Percentiles rank a stretch among this genome's conserved stretches.
Conservation (phyloP, 2,888 invertebrate genomes). For the Anarsia innoxiella region DNA sequence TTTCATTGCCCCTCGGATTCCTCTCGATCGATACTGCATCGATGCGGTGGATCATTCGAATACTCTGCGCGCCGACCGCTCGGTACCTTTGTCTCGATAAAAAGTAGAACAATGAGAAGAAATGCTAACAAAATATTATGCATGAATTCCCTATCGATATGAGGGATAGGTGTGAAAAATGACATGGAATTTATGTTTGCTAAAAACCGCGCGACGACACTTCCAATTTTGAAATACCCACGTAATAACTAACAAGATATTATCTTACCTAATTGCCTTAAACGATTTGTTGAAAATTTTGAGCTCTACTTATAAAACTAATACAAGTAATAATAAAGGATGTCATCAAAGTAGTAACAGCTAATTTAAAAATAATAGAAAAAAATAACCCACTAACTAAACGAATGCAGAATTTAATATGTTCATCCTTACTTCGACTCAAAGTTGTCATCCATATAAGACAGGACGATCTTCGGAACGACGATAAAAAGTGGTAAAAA, state of each 20-base stretch:
- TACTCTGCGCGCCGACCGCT: conserved; percentile 39
- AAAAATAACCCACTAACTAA: too few species aligned
- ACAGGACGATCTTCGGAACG: conserved; percentile 17
- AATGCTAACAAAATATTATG: conserved; percentile 38
- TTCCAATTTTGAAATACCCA: too few species aligned
- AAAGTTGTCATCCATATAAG: conserved; percentile 16
- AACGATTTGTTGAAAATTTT: too few species aligned
- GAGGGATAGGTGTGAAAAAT: conserved; percentile 50
- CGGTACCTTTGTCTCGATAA: conserved; percentile 35
- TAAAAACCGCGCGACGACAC: too few species aligned
- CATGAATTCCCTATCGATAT: conserved; percentile 28
- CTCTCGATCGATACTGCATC: conserved; percentile 61
- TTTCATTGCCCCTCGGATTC: conserved; percentile 41
- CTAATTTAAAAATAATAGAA: too few species aligned
- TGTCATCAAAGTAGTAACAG: too few species aligned
- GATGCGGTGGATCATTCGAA: conserved; percentile 50
- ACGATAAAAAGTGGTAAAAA: conserved; percentile 18
- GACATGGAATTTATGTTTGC: conserved; percentile 21
- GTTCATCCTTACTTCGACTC: neutral
- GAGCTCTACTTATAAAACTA: too few species aligned
- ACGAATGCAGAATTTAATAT: conserved; percentile 17
- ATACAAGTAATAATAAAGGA: too few species aligned
- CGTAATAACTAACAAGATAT: too few species aligned
- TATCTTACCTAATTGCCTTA: too few species aligned
- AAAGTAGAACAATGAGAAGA: conserved; percentile 59